Percentiles rank a stretch among this genome's conserved stretches.
phyloP scores from a whole-genome alignment of 2,888 invertebrate genomes.

The Dryadula phaetusa region DNA sequence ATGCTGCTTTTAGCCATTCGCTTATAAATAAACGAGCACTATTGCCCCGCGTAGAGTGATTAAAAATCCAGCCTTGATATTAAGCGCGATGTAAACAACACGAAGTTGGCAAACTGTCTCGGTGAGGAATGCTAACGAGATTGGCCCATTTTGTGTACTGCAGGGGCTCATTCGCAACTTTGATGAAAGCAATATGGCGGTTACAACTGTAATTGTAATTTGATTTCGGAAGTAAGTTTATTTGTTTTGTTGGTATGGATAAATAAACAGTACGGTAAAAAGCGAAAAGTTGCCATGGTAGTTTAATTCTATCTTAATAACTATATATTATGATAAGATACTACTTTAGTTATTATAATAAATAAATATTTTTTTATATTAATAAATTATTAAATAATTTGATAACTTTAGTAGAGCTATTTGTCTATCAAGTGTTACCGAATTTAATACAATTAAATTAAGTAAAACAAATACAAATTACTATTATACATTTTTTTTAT shows the following conservation, averaged over 20 bases:
- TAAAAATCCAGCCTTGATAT: constrained; percentile 54
- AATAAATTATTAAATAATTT: too few relatives aligned
- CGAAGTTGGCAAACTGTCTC: constrained; percentile 59
- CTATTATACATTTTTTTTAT: too few relatives aligned
- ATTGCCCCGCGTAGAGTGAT: constrained; percentile 38
- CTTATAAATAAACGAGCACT: constrained; percentile 33
- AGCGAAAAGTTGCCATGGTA: neutral
- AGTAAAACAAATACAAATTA: too few relatives aligned
- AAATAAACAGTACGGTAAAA: neutral
- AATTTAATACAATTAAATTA: too few relatives aligned
- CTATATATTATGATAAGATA: too few relatives aligned
- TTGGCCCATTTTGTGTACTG: constrained; percentile 58
- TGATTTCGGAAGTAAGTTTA: constrained; percentile 17
- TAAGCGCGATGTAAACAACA: constrained; percentile 52
- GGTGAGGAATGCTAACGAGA: constrained; percentile 65
- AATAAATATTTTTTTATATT: too few relatives aligned
- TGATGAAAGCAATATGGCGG: constrained; percentile 53
- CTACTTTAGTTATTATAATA: neutral
- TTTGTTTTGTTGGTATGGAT: neutral
- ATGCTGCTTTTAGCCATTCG: constrained; percentile 5
- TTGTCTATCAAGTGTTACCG: too few relatives aligned
- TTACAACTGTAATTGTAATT: constrained; percentile 51
- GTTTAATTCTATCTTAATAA: neutral
- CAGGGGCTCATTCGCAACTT: constrained; percentile 57
- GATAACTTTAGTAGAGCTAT: too few relatives aligned